Evolutionary conservation across 2,797 vertebrate genomes (phyloP).

Genomic region (Takifugu ocellatus): DNA sequence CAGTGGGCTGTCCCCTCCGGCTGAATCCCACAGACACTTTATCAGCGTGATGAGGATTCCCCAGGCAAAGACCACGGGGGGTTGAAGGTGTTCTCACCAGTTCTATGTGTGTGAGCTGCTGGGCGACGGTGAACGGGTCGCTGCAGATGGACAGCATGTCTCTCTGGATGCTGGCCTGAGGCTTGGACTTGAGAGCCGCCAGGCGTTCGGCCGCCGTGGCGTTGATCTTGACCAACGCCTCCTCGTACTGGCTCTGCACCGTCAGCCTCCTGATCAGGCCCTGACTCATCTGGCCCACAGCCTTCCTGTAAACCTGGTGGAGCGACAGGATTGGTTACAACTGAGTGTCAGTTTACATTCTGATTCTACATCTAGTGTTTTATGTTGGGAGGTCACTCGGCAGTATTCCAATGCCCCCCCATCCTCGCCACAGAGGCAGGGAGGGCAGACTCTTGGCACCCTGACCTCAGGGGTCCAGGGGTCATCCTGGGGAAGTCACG

Average conservation of each 20-base stretch:
- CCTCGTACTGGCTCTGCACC: conserved; percentile 88
- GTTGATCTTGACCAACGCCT: conserved; percentile 87
- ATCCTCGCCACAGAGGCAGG: not conserved
- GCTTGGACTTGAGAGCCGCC: conserved; percentile 84
- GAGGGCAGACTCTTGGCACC: conserved; percentile 3
- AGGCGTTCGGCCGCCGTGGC: conserved; percentile 81
- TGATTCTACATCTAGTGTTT: too few species aligned
- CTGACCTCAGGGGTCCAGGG: conserved; percentile 16
- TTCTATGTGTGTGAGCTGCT: conserved; percentile 95
- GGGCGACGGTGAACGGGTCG: conserved; percentile 88
- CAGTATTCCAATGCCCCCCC: conserved; percentile 6
- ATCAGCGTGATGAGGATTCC: not conserved
- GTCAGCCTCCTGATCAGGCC: conserved; percentile 85
- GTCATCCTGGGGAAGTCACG: conserved; percentile 8
- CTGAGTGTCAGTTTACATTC: not conserved
- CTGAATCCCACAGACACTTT: too few species aligned
- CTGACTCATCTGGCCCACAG: conserved; percentile 85
- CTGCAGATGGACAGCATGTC: conserved; percentile 88
- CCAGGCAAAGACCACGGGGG: not conserved
- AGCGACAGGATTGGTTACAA: not conserved
- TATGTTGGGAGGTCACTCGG: too few species aligned
- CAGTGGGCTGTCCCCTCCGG: too few species aligned
- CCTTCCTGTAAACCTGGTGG: conserved; percentile 84
- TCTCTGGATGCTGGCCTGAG: conserved; percentile 85
- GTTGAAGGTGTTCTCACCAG: conserved; percentile 73